Base-by-base conservation (phyloP, 2,113 vertebrate species). In the Rhea americana region DNA sequence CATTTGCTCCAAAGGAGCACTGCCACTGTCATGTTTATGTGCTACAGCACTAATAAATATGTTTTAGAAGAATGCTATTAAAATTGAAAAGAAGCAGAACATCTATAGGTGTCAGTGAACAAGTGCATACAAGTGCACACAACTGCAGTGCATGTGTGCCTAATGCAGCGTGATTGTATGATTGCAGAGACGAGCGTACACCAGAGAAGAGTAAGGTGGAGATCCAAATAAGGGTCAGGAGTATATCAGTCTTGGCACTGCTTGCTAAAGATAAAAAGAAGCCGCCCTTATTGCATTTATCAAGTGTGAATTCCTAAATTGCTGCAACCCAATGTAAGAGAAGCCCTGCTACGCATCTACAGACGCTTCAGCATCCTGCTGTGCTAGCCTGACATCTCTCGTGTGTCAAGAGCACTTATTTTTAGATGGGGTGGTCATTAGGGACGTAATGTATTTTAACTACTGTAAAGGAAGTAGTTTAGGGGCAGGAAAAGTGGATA, bases 291-390 rank as follows among this genome's bases (percentile, higher is more conserved):
- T 7, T 93, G 59, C 74, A 32, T 93, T 97, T 93, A 95, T 96
- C 95, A 94, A 93, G 89, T 83, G 82, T 93, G 93, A 96, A 95
- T 96, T 97, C 96, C 96, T 94, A 78, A 96, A 96, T 91, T 94
- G 90, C 90, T 81, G 63, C 82, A 91, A 16, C 51, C 25, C 73
- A 16, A 25, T 39, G 66, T 76, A 92, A 91, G 88, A 93, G 89
- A 91, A 93, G 93, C 76, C 62, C 92, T 97, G 94, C 74, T 87
- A 77, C 32, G 0, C 82, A 72, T 95, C 94, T 28, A 82, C 85
- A 94, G 85, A 95, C 94, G 79, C 95, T 97, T 94, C 82, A 92
- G 91, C 90, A 90, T 94, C 90, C 93, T 91, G 73, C 93, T 91
- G 90, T 71, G 94, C 93, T 94, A 24, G 89, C 67, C 82, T 97